Evolutionary conservation across 2,797 vertebrate genomes (phyloP), one percentile per base, ranked within the genome.

Genomic region (Ambastaia sidthimunki): DNA sequence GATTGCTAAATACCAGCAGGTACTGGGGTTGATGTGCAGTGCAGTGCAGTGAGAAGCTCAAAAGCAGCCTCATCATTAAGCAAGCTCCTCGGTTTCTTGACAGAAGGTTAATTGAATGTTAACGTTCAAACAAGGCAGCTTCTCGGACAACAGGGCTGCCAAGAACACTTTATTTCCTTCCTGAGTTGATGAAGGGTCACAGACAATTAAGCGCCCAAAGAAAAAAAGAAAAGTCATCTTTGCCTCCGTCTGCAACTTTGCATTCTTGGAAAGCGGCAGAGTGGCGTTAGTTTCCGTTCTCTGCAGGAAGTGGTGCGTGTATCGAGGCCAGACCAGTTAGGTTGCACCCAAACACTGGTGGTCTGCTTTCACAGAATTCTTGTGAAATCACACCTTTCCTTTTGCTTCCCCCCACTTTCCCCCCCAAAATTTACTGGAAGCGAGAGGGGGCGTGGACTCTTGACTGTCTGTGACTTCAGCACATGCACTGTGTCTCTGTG

Each of bases 81-180:
- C 82, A 73, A 57, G 69, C 80, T 83, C 78, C 55, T 85, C 83
- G n/a, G 59, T 73, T 82, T 71, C 82, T 80, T 4, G 19, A 84
- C 83, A 74, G 75, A 23, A 79, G 77, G 82, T 87, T 85, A 83
- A 87, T 84, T 84, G 77, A 86, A 86, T 66, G 77, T 83, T 87
- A 76, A 72, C 75, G 34, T 85, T 84, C 68, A 83, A 86, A 76
- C 70, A 54, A 47, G 23, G 55, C 76, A 19, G 47, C 68, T 82
- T 80, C 80, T 76, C 68, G 25, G 82, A 75, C 48, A 67, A 65
- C 82, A 77, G 74, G 12, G 12, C 80, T 70, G 78, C 80, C 71
- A 54, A 71, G 77, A 81, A 76, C 50, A 31, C 62, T 86, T 83
- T 74, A 74, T 85, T 86, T 83, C 54, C 82, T 76, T 71, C 76